These are phyloP conservation scores for Agonum fuliginosum DNA, from an alignment of 2,888 invertebrate species.

Conservation along the genomic window DNA sequence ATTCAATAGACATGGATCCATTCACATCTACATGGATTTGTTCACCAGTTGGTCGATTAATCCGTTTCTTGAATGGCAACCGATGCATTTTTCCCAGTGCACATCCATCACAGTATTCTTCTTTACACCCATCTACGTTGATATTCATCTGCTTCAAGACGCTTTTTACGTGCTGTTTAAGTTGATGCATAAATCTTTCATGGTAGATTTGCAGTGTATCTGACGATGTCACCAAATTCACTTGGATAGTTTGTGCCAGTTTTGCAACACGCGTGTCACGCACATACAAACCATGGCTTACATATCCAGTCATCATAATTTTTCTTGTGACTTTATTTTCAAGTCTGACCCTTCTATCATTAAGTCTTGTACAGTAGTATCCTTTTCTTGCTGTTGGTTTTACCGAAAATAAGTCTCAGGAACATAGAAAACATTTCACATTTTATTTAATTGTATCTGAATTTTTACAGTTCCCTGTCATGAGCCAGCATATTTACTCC, in stretches of 20 bases:
- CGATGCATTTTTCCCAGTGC: conserved; percentile 60
- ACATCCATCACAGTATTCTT: conserved; percentile 65
- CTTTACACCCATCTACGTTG: not conserved
- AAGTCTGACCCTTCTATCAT: not conserved
- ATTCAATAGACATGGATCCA: conserved; percentile 61
- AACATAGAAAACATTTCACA: not conserved
- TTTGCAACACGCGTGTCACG: not conserved
- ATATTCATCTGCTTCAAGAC: not conserved
- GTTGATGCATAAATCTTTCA: not conserved
- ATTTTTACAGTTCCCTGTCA: not conserved
- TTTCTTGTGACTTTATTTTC: not conserved
- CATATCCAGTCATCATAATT: not conserved
- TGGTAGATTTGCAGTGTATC: not conserved
- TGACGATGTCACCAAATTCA: not conserved
- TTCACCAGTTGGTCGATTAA: conserved; percentile 59
- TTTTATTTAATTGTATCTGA: not conserved
- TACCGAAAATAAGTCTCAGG: not conserved
- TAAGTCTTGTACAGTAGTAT: not conserved
- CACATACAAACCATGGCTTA: not conserved
- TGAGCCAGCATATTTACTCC: not conserved
- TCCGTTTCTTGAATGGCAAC: conserved; percentile 39
- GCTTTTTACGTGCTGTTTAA: not conserved
- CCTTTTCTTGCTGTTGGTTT: not conserved
- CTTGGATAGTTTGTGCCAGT: not conserved
- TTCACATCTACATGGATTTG: conserved; percentile 62